These are phyloP conservation scores for Spilogale gracilis DNA, from an alignment of 2,113 vertebrate genomes.

Conservation along the genomic window DNA sequence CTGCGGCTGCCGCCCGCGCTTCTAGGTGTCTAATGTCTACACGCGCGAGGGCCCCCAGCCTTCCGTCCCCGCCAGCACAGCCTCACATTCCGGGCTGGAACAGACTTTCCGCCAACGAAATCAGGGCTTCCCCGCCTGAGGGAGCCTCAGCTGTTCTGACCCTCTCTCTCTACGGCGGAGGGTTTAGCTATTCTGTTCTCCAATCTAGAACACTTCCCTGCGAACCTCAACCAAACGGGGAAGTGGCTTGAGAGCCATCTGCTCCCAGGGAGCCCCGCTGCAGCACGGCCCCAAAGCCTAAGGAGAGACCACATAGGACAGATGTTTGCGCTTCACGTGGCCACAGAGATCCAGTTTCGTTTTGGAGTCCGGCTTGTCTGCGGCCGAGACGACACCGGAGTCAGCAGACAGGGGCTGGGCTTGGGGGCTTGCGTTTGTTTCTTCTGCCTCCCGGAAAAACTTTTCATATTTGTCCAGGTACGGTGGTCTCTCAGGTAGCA, in stretches of 20 bases:
- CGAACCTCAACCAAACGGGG: background rate
- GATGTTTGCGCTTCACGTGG: slow-evolving; percentile 86
- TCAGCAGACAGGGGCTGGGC: slow-evolving; percentile 78
- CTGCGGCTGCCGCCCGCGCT: slow-evolving; percentile 65
- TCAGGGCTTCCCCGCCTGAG: slow-evolving; percentile 59
- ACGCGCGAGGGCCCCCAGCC: background rate
- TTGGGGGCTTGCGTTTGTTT: slow-evolving; percentile 59
- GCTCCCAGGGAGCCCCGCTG: slow-evolving; percentile 72
- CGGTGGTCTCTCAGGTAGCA: slow-evolving; percentile 92
- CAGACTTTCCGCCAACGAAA: slow-evolving; percentile 3
- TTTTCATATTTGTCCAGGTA: slow-evolving; percentile 93
- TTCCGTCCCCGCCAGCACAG: background rate
- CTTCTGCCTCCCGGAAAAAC: slow-evolving; percentile 91
- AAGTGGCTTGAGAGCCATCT: slow-evolving; percentile 84
- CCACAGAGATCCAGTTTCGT: slow-evolving; percentile 79
- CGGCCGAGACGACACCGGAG: slow-evolving; percentile 63
- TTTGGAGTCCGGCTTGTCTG: slow-evolving; percentile 84
- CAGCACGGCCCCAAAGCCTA: slow-evolving; percentile 58
- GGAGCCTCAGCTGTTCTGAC: slow-evolving; percentile 79
- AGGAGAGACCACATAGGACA: slow-evolving; percentile 87
- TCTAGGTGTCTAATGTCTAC: slow-evolving; percentile 29
- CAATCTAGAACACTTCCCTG: slow-evolving; percentile 54
- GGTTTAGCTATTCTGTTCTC: slow-evolving; percentile 54
- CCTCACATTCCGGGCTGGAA: slow-evolving; percentile 65
- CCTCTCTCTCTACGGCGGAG: slow-evolving; percentile 63